These are phyloP conservation scores for Chloromyia formosa DNA, from an alignment of 2,888 invertebrate species.

Conservation along the genomic window DNA sequence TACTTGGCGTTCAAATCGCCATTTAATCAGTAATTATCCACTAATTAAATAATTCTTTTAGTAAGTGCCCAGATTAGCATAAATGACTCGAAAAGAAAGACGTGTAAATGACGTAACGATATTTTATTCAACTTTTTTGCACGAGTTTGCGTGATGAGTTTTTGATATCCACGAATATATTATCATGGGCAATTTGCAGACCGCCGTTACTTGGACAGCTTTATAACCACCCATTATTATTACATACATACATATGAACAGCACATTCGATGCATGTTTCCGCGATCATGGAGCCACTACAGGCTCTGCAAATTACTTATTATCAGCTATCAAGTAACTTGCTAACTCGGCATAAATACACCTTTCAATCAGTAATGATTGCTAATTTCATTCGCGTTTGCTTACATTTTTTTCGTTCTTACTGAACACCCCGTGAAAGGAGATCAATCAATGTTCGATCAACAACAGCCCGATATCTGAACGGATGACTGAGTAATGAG, in stretches of 20 bases:
- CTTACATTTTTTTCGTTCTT: conserved; percentile 8
- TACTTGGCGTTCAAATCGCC: too few relatives aligned
- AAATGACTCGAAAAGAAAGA: neutral
- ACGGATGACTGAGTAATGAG: conserved; percentile 12
- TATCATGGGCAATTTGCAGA: neutral
- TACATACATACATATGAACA: neutral
- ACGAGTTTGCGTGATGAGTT: neutral
- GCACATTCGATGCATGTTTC: neutral
- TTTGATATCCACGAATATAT: neutral
- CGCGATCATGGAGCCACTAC: conserved; percentile 34
- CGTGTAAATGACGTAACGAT: neutral
- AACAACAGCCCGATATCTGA: too few relatives aligned
- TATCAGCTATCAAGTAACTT: conserved; percentile 51
- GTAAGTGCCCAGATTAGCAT: neutral
- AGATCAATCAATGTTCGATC: conserved; percentile 21
- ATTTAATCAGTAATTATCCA: neutral
- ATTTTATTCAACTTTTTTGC: neutral
- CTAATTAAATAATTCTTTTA: neutral
- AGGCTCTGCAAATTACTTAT: conserved; percentile 50
- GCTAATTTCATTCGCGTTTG: conserved; percentile 45
- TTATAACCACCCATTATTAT: neutral
- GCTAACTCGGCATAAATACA: conserved; percentile 49
- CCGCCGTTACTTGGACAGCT: neutral
- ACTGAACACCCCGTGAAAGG: conserved; percentile 3
- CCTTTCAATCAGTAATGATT: conserved; percentile 48